phyloP scores from a whole-genome alignment of 2,888 invertebrate species.

The Electrophaes corylata region DNA sequence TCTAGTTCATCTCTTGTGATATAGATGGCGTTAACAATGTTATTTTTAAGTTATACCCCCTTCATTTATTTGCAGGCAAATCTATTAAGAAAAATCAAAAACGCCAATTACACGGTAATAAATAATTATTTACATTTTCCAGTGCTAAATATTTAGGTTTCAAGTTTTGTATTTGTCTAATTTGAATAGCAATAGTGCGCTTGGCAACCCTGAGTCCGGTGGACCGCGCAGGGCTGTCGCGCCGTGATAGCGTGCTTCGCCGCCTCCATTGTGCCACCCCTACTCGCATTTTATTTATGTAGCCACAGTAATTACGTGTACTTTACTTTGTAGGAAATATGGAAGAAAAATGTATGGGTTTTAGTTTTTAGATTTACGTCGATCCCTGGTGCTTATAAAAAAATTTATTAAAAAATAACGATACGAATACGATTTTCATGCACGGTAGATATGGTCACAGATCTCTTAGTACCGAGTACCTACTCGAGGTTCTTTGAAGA shows the following conservation, averaged over 20 bases:
- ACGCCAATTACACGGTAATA: too few relatives aligned
- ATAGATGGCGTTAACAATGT: neutral
- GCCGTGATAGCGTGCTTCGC: constrained; percentile 45
- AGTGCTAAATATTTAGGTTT: neutral
- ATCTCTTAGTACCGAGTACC: too few relatives aligned
- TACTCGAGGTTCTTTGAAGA: too few relatives aligned
- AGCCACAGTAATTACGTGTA: constrained; percentile 39
- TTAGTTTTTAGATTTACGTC: neutral
- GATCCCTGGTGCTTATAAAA: too few relatives aligned
- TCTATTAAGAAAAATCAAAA: too few relatives aligned
- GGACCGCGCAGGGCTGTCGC: constrained; percentile 49
- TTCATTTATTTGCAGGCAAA: too few relatives aligned
- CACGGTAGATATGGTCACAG: too few relatives aligned
- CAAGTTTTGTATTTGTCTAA: neutral
- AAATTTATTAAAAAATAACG: too few relatives aligned
- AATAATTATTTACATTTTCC: neutral
- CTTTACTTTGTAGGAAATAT: constrained; percentile 12
- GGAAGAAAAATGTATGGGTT: constrained; percentile 2
- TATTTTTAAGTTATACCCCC: neutral
- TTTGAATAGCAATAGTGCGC: neutral
- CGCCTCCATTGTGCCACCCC: constrained; percentile 36
- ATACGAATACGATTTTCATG: too few relatives aligned
- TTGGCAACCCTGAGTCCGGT: constrained; percentile 15
- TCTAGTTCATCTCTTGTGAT: neutral
- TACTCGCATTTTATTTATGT: constrained; percentile 49